Evolutionary conservation across 2,113 vertebrate species (phyloP).

Genomic region (Alligator sinensis): DNA sequence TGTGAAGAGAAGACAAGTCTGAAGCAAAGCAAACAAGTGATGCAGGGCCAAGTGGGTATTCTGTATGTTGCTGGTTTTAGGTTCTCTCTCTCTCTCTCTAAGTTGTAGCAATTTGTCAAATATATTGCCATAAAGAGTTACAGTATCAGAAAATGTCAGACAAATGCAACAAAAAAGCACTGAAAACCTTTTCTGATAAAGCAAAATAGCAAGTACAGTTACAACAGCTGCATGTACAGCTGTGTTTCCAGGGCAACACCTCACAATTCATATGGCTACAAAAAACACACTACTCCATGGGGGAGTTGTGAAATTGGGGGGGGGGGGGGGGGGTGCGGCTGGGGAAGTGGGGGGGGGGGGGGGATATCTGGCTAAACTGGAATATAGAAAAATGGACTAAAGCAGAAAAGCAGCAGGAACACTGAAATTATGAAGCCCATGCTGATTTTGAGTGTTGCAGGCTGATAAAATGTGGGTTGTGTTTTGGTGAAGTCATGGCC

Average conservation of each 20-base stretch:
- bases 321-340: constrained; percentile 54
- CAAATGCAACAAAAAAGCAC: constrained; percentile 39
- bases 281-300: constrained; percentile 42
- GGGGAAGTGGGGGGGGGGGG: constrained; percentile 59
- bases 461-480: rapidly evolving
- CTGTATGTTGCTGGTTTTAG: background rate
- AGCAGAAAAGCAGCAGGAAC: constrained; percentile 38
- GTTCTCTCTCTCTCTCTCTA: constrained; percentile 35
- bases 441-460: background rate
- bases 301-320: constrained; percentile 57
- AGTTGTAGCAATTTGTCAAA: constrained; percentile 45
- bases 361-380: constrained; percentile 49
- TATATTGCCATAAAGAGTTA: constrained; percentile 39
- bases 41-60: background rate
- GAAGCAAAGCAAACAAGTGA: background rate
- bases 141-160: constrained; percentile 44
- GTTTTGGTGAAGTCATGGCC: background rate
- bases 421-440: constrained; percentile 14
- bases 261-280: constrained; percentile 44
- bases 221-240: constrained; percentile 70
- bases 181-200: constrained; percentile 58
- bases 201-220: constrained; percentile 61
- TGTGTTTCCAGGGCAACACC: constrained; percentile 72
- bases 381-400: constrained; percentile 29
- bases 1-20: background rate